Evolutionary conservation across 23 tunicate genomes (phyloP).

Genomic region (Ciona savignyi): DNA sequence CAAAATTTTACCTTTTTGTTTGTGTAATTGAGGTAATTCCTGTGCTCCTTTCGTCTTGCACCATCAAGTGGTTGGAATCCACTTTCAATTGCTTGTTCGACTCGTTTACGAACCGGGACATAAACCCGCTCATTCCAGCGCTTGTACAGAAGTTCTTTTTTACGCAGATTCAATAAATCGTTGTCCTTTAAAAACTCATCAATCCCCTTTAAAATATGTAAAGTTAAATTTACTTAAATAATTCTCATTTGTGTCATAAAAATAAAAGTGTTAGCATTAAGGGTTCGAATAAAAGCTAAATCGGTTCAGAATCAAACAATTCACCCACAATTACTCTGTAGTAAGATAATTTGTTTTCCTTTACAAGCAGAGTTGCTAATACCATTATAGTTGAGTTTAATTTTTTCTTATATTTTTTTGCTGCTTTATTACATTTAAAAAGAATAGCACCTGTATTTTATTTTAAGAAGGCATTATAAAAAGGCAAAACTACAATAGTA

Average conservation of each 20-base stretch:
- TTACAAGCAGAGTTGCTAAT: too few species aligned
- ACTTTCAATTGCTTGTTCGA: constrained; percentile 40
- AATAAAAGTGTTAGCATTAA: too few species aligned
- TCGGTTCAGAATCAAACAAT: not conserved
- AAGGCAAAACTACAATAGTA: too few species aligned
- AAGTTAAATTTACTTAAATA: too few species aligned
- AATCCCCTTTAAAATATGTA: constrained; percentile 38
- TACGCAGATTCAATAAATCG: constrained; percentile 43
- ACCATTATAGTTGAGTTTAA: too few species aligned
- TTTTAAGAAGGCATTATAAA: too few species aligned
- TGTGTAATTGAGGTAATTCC: constrained; percentile 33
- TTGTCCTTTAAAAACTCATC: constrained; percentile 55
- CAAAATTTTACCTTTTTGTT: constrained; percentile 44
- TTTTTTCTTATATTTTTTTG: too few species aligned
- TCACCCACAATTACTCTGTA: not conserved
- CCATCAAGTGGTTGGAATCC: constrained; percentile 29
- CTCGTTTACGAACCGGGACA: constrained; percentile 40
- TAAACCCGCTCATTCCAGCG: constrained; percentile 79
- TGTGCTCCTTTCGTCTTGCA: constrained; percentile 44
- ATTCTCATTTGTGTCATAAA: too few species aligned
- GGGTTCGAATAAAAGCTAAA: too few species aligned
- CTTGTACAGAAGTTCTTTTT: constrained; percentile 61
- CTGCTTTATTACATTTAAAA: too few species aligned
- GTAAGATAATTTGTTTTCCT: too few species aligned
- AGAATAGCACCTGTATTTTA: too few species aligned